Base-by-base conservation (phyloP, 1,140 invertebrate species). In the Anastrepha obliqua region DNA sequence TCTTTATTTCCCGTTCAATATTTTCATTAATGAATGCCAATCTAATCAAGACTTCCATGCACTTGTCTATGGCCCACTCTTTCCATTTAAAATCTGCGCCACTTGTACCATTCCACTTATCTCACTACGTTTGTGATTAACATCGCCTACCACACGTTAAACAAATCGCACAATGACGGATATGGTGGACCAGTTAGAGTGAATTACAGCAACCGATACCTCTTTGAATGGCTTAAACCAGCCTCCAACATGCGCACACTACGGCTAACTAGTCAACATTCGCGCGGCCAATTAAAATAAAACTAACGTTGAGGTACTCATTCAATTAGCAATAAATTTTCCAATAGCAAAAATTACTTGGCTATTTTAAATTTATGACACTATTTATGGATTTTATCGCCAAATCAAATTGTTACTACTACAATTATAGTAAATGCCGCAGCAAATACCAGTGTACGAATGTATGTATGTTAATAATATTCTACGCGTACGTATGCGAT, bases 251-350 rank as follows among this genome's bases (percentile, higher is more conserved):
- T 29, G 29, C 29, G 29, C 29, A 29, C 29, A 29, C 20, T 0
- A 67, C 64, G 7, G 17, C 64, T 47, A 81, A 55, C 17, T 55
- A 29, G 74, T 81, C 44, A 44, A 81, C 51, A 81, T 55, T 11
- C 74, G 20, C 8, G 44, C 47, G 47, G 74, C 44, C 74, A 81
- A 81, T 81, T 81, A 81, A 81, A 81, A 81, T 29, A 81, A 81
- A 51, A 81, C 74, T 20, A 81, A 81, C 74, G 42, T 55, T 20
- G 47, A n/a, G 47, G 47, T 51, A 20, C 47, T 55, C 74, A 81
- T 81, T 81, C 74, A 81, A 81, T 81, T 81, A 81, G 74, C 47
- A 81, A 81, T 81, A 81, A 81, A 81, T 81, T 81, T 81, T 81
- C 74, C 47, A 51, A 55, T 20, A 55, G 47, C 51, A 81, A 11